Base-by-base conservation (phyloP, 2,113 vertebrate species). In the Madoqua kirkii region DNA sequence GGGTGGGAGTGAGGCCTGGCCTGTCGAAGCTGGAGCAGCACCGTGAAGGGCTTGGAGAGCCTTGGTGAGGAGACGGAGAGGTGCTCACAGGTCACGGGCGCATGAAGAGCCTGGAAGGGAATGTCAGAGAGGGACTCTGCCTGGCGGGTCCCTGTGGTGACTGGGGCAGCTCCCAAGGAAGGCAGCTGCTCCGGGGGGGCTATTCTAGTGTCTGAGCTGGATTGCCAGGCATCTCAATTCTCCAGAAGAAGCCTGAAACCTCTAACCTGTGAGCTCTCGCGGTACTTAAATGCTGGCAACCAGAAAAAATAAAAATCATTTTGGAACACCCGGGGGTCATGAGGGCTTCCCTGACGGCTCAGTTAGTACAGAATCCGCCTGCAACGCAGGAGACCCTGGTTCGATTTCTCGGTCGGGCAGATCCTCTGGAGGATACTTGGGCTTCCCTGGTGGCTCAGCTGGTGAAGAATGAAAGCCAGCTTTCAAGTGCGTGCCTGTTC, bases 81-180 rank as follows among this genome's bases (percentile, higher is more conserved):
- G 67, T 4, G 5, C n/a, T 40, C n/a, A 3, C 67, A 23, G n/a
- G 19, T 3, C 67, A 40, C 1, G 3, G n/a, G 19, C 0, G 0
- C 10, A 4, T 1, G n/a, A 23, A 40, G 67, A 71, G 6, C 19
- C 45, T 29, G 17, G 33, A 71, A 54, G 43, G 17, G 36, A 81
- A 33, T 15, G 45, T 36, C 27, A 57, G 64, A 29, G 50, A 93
- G 31, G 48, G 48, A 48, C 23, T 29, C 3, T 29, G 17, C 60
- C 12, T 29, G 67, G 15, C 16, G 15, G 85, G 59, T 40, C 29
- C 45, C 36, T 48, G 0, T 57, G 14, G 50, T 74, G n/a, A 36
- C 55, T 60, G 93, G 59, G 29, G 12, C 16, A 25, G n/a, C 57
- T 83, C 78, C n/a, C n/a, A 59, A 90, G 57, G 86, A 90, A 89